Evolutionary conservation across 2,797 vertebrate genomes (phyloP).

Genomic region (Dicrostonyx torquatus): DNA sequence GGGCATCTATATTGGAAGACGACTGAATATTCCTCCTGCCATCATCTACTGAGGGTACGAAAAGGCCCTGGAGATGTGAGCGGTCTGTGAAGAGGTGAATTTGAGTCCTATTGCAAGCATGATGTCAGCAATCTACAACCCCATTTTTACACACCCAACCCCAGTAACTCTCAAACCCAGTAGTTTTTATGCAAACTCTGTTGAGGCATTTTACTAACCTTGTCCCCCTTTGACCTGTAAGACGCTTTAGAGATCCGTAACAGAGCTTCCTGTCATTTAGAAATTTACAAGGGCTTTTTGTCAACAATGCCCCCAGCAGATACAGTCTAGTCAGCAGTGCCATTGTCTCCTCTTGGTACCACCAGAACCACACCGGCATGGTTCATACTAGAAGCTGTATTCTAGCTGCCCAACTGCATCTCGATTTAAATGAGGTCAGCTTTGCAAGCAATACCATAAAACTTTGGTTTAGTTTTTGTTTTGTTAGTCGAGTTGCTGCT

Average conservation of each 20-base stretch:
- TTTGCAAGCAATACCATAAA: slow-evolving; percentile 57
- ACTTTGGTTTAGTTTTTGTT: slow-evolving; percentile 58
- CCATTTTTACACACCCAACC: slow-evolving; percentile 87
- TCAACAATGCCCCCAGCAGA: slow-evolving; percentile 87
- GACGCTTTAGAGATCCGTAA: slow-evolving; percentile 86
- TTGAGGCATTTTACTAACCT: slow-evolving; percentile 85
- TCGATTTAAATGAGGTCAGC: slow-evolving; percentile 64
- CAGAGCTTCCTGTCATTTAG: slow-evolving; percentile 85
- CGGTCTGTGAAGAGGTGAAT: slow-evolving; percentile 88
- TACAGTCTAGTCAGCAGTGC: slow-evolving; percentile 82
- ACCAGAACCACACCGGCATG: slow-evolving; percentile 70
- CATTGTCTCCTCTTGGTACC: slow-evolving; percentile 80
- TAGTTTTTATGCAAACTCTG: slow-evolving; percentile 87
- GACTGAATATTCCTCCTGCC: slow-evolving; percentile 93
- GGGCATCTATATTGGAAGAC: slow-evolving; percentile 97
- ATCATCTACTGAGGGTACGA: slow-evolving; percentile 92
- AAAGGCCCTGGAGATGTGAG: slow-evolving; percentile 84
- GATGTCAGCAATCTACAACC: slow-evolving; percentile 82
- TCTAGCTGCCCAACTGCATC: slow-evolving; percentile 60
- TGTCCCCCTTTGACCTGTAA: slow-evolving; percentile 83
- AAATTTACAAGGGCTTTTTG: slow-evolving; percentile 88
- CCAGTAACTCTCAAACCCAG: slow-evolving; percentile 85
- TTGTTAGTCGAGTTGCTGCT: not conserved
- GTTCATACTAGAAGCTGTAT: slow-evolving; percentile 71
- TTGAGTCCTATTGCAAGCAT: slow-evolving; percentile 88